Base-by-base conservation (phyloP, 2,113 vertebrate genomes). In the Menura novaehollandiae region DNA sequence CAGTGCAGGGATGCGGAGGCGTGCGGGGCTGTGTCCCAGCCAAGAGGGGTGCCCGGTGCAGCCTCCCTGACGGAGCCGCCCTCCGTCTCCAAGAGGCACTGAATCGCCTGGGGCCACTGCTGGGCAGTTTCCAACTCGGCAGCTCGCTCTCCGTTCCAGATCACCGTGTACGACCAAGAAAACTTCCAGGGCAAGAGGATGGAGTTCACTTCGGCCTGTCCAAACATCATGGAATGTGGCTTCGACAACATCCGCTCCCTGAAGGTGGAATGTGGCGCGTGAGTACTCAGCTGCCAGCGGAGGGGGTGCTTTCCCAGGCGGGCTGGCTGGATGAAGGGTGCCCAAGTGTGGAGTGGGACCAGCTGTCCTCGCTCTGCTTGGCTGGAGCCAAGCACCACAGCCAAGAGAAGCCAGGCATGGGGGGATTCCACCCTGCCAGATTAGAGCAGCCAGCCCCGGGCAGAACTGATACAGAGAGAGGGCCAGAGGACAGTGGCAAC, bases 181-280 rank as follows among this genome's bases (percentile, higher is more conserved):
- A 99, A 99, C 96, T 99, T 99, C 98, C 99, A 99, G 97, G 99
- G 99, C 47, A 99, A 99, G 96, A 98, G 98, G 80, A 98, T 98
- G 98, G 99, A 99, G 97, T 99, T 99, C 92, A 99, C 98, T 33
- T 97, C 99, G 9, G 98, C 98, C 97, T 99, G 99, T 81, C 98
- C 99, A 95, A 99, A 99, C 94, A 98, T 99, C 89, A 98, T 98
- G 97, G 99, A 99, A 78, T 98, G 98, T 13, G 98, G 98, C 85
- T 97, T 99, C 21, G 98, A 99, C 96, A 99, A 99, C 68, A 96
- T 99, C 93, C 98, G 99, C 93, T 99, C 99, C 39, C 93, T 99
- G 91, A 99, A 99, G 96, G 99, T 99, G 98, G 99, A 99, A 95
- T 98, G 98, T 60, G 99, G 99, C 80, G 98, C 98, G 99, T 99